A percentile compares a stretch with the other conserved stretches of the same genome.
Evolutionary conservation across 2,888 invertebrate species (phyloP).

Genomic region (Pollenia angustigena): DNA sequence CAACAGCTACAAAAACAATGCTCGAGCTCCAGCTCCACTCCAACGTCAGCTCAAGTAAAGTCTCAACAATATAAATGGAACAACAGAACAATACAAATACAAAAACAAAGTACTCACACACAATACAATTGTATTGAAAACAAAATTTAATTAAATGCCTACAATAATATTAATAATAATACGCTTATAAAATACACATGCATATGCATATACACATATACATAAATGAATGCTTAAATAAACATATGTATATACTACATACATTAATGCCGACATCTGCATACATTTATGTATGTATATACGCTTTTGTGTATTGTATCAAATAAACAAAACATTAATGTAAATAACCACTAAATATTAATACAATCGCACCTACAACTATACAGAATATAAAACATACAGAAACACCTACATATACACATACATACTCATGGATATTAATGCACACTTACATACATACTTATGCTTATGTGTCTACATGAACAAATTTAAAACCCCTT

Average conservation of each 20-base stretch:
- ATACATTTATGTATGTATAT: conserved; percentile 8
- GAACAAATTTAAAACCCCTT: conserved; percentile 42
- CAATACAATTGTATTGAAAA: conserved; percentile 66
- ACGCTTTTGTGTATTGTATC: conserved; percentile 1
- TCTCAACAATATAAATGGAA: conserved; percentile 45
- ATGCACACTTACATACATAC: not conserved
- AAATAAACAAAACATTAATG: conserved; percentile 65
- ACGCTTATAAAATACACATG: conserved; percentile 21
- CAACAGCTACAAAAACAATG: conserved; percentile 49
- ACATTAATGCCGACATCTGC: not conserved
- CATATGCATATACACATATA: not conserved
- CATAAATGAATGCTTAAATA: conserved; percentile 10
- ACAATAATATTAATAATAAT: conserved; percentile 71
- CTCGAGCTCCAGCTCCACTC: not conserved
- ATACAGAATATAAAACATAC: not conserved
- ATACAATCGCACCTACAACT: conserved; percentile 7
- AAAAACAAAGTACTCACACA: conserved; percentile 35
- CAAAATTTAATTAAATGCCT: conserved; percentile 71
- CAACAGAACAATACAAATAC: conserved; percentile 48
- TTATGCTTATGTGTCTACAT: not conserved
- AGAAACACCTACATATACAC: not conserved
- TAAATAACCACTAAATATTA: conserved; percentile 60
- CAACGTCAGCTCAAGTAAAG: not conserved
- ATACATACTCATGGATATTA: not conserved
- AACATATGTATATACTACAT: not conserved